These are phyloP conservation scores for Sebastes miniatus DNA, from an alignment of 2,797 vertebrate genomes.

Conservation along the genomic window DNA sequence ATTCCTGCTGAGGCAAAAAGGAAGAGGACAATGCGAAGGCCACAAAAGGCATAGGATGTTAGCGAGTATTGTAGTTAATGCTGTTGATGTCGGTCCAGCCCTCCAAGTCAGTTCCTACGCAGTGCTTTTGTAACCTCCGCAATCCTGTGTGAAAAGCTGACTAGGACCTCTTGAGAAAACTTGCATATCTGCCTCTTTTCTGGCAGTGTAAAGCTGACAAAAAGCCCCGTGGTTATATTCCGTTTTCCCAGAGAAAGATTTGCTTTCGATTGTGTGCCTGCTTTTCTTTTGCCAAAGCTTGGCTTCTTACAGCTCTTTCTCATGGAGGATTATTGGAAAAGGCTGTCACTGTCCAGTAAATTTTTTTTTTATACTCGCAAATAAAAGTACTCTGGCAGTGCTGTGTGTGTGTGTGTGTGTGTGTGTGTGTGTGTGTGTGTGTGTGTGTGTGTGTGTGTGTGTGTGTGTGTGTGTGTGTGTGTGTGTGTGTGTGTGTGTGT, in stretches of 20 bases:
- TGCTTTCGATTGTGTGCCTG: slow-evolving; percentile 55
- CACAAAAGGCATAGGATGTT: slow-evolving; percentile 71
- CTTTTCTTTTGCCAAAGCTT: slow-evolving; percentile 47
- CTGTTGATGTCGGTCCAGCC: slow-evolving; percentile 47
- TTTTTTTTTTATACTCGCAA: slow-evolving; percentile 24
- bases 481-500: slow-evolving; percentile 7
- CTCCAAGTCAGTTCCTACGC: slow-evolving; percentile 52
- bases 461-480: slow-evolving; percentile 7
- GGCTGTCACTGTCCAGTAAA: slow-evolving; percentile 54
- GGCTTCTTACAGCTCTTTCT: slow-evolving; percentile 57
- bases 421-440: not conserved
- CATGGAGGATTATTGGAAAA: slow-evolving; percentile 62
- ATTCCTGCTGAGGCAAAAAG: slow-evolving; percentile 56
- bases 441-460: not conserved
- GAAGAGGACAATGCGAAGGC: slow-evolving; percentile 49
- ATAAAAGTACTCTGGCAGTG: slow-evolving; percentile 33
- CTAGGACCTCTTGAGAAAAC: slow-evolving; percentile 64
- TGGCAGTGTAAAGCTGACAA: slow-evolving; percentile 58
- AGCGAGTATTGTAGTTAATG: slow-evolving; percentile 41
- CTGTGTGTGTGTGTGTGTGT: not conserved
- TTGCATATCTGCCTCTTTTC: slow-evolving; percentile 63
- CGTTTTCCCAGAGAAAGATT: slow-evolving; percentile 64
- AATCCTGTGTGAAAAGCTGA: slow-evolving; percentile 71
- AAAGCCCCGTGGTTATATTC: slow-evolving; percentile 64
- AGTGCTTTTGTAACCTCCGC: slow-evolving; percentile 71